Evolutionary conservation across 1,140 invertebrate genomes (phyloP), one percentile per base, ranked within the genome.

Genomic region (Drusus annulatus): DNA sequence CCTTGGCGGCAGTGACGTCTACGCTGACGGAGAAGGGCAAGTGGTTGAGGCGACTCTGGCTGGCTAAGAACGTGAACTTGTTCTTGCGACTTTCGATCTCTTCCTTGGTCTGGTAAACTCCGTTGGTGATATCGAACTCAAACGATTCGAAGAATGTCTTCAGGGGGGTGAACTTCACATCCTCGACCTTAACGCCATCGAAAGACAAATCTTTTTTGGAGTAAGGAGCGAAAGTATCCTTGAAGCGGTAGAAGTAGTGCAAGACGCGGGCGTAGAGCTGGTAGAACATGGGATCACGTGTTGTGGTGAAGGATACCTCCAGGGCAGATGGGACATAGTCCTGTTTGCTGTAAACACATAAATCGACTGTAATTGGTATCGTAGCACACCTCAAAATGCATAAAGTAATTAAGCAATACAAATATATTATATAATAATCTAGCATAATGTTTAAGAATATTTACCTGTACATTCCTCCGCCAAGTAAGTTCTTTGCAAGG

Each of bases 91-190:
- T 54, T 5, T 54, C 23, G 0, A 74, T 28, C 52, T 91, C 86
- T 80, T 90, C 88, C 60, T 87, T 88, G 51, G 85, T 84, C 77
- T 86, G 85, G 74, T 88, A 88, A 28, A 95, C 80, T 68, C 92
- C 92, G 82, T 94, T 94, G 84, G 90, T 93, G 50, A 94, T 91
- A 79, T 94, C 91, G 21, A 94, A 84, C 83, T 94, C 92, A 82
- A 92, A 93, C 50, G 94, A 88, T 65, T 95, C 93, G 87, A 95
- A 94, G 86, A 92, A 95, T 19, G 94, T 95, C 17, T 91, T 89
- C 8, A 96, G 86, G 65, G 92, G 91, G 85, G 93, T 93, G 5
- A 94, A 89, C 3, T 87, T 84, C 4, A 95, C 89, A 50, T 90
- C 91, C 76, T 93, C 91, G 77, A 95, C 90, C 81, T 91, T 91